These are phyloP conservation scores for Prenolepis imparis DNA, from an alignment of 2,888 invertebrate species.

Conservation along the genomic window DNA sequence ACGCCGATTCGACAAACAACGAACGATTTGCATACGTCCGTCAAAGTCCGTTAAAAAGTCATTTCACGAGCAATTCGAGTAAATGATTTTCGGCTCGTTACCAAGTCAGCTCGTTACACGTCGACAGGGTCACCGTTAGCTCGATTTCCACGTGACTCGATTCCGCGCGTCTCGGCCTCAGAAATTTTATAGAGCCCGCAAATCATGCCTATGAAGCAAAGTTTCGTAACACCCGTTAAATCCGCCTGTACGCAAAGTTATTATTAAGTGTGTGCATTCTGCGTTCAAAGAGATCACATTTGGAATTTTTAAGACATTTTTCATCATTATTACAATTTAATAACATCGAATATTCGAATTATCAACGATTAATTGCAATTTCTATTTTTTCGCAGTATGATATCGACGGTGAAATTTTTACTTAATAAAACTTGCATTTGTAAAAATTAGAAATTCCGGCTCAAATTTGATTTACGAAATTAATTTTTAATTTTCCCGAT, in stretches of 20 bases:
- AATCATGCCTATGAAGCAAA: conserved; percentile 15
- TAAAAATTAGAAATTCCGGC: neutral
- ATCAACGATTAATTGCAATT: neutral
- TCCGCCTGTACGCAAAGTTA: neutral
- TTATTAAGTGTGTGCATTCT: neutral
- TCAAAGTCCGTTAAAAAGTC: conserved; percentile 26
- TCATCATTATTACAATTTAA: neutral
- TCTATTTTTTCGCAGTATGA: neutral
- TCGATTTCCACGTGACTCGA: conserved; percentile 27
- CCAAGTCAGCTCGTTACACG: conserved; percentile 63
- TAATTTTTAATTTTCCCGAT: neutral
- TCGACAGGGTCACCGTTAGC: conserved; percentile 57
- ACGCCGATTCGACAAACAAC: neutral
- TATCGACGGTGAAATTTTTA: neutral
- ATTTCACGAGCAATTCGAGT: conserved; percentile 61
- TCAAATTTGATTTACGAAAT: neutral
- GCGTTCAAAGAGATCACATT: neutral
- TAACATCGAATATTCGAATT: neutral
- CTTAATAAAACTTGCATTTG: neutral
- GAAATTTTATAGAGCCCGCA: conserved; percentile 41
- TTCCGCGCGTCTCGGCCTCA: conserved; percentile 20
- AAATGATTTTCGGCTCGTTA: conserved; percentile 66
- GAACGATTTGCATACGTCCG: conserved; percentile 16
- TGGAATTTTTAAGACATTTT: neutral
- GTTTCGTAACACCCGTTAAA: conserved; percentile 33